Evolutionary conservation across 2,888 invertebrate species (phyloP).

Genomic region (Agrilus mali): DNA sequence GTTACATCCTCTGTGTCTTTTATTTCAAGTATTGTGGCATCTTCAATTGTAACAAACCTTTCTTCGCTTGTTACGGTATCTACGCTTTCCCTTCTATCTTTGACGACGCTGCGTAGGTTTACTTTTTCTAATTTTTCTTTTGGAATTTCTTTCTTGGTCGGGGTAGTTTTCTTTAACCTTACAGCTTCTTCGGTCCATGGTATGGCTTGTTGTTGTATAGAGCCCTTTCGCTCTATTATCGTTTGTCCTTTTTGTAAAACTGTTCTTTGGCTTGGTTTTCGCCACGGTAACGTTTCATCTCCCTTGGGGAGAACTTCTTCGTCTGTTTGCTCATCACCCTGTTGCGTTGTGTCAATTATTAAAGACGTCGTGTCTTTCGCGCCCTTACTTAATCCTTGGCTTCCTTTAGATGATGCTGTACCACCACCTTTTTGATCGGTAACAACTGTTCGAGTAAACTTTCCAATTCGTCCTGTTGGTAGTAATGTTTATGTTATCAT

Average conservation of each 20-base stretch:
- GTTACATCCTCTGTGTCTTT: conserved; percentile 1
- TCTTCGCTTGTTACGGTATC: conserved; percentile 1
- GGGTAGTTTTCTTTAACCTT: conserved; percentile 33
- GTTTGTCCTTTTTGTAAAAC: conserved; percentile 20
- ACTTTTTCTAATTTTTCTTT: conserved; percentile 35
- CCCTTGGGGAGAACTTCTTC: conserved; percentile 37
- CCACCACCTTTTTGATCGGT: conserved; percentile 29
- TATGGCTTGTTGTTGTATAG: conserved; percentile 11
- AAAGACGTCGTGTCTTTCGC: too few species aligned
- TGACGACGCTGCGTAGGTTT: conserved; percentile 39
- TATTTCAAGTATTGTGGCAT: conserved; percentile 17
- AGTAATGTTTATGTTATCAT: too few species aligned
- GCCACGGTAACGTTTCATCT: conserved; percentile 44
- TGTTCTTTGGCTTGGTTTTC: conserved; percentile 18
- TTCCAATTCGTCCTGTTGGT: conserved; percentile 38
- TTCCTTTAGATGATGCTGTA: neutral
- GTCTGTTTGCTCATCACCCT: conserved; percentile 26
- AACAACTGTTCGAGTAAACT: conserved; percentile 34
- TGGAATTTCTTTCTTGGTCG: conserved; percentile 26
- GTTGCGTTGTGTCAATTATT: neutral
- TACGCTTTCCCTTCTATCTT: conserved; percentile 4
- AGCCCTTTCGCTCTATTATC: conserved; percentile 14
- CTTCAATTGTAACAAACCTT: conserved; percentile 1
- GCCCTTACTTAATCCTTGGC: too few species aligned
- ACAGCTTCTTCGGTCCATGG: conserved; percentile 51